phyloP scores from a whole-genome alignment of 2,888 invertebrate genomes.

The Raillietiella orientalis region DNA sequence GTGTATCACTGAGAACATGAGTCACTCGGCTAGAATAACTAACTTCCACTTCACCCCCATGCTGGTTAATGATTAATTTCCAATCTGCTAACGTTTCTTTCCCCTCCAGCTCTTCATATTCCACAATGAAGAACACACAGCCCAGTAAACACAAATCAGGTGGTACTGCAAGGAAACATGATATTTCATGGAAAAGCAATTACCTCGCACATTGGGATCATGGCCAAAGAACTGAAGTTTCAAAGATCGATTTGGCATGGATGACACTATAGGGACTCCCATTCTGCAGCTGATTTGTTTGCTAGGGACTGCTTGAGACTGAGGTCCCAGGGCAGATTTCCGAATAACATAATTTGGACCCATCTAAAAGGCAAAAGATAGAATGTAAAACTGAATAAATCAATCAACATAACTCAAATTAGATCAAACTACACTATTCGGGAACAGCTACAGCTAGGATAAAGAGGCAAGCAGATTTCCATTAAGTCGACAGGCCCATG shows the following conservation, averaged over 20 bases:
- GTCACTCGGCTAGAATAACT: constrained; percentile 18
- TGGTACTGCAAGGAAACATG: constrained; percentile 18
- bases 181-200: constrained; percentile 6
- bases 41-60: constrained; percentile 22
- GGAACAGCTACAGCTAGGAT: too few relatives aligned
- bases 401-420: too few relatives aligned
- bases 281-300: too few relatives aligned
- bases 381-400: too few relatives aligned
- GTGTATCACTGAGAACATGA: neutral
- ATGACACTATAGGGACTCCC: too few relatives aligned
- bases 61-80: constrained; percentile 7
- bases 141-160: constrained; percentile 63
- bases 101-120: constrained; percentile 23
- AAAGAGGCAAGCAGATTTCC: too few relatives aligned
- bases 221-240: constrained; percentile 62
- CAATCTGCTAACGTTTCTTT: constrained; percentile 12
- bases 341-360: too few relatives aligned
- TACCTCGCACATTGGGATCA: constrained; percentile 52
- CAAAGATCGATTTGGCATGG: constrained; percentile 8
- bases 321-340: too few relatives aligned
- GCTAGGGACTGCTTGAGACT: too few relatives aligned
- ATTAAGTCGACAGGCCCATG: too few relatives aligned
- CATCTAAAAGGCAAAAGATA: too few relatives aligned
- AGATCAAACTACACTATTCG: too few relatives aligned
- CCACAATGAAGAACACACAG: constrained; percentile 65